Evolutionary conservation across 2,797 vertebrate genomes (phyloP).

Genomic region (Helicolenus hilgendorfi): DNA sequence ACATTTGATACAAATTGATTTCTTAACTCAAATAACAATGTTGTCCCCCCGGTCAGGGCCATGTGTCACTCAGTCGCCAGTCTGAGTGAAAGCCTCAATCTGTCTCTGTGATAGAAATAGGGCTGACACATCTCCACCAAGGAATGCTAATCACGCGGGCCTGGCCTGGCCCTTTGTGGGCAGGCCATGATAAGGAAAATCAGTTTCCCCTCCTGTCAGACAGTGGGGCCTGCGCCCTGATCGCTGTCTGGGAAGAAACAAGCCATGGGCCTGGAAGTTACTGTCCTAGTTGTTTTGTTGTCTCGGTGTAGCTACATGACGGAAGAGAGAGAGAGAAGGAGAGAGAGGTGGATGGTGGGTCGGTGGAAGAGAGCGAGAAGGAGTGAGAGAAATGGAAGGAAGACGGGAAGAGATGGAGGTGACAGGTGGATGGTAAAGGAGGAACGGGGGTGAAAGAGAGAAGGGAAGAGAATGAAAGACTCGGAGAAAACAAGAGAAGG

Average conservation of each 20-base stretch:
- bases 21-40: slow-evolving; percentile 99
- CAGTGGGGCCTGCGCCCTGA: slow-evolving; percentile 87
- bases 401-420: slow-evolving; percentile 47
- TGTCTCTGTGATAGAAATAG: slow-evolving; percentile 98
- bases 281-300: slow-evolving; percentile 93
- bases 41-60: slow-evolving; percentile 98
- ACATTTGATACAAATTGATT: slow-evolving; percentile 99
- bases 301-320: slow-evolving; percentile 82
- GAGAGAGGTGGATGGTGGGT: slow-evolving; percentile 17
- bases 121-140: slow-evolving; percentile 93
- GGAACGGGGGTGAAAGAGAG: slow-evolving; percentile 19
- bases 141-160: slow-evolving; percentile 98
- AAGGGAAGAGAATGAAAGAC: slow-evolving; percentile 38
- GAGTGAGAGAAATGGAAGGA: slow-evolving; percentile 42
- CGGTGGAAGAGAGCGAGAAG: slow-evolving; percentile 26
- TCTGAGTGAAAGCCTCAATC: slow-evolving; percentile 99
- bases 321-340: slow-evolving; percentile 37
- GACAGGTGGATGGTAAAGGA: slow-evolving; percentile 55
- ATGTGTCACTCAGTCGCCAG: slow-evolving; percentile 98
- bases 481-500: slow-evolving; percentile 4
- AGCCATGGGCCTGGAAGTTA: slow-evolving; percentile 89
- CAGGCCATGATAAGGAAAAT: slow-evolving; percentile 97
- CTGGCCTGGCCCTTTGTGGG: slow-evolving; percentile 98
- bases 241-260: slow-evolving; percentile 92
- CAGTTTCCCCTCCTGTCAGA: slow-evolving; percentile 95